Conservation (phyloP, 1,140 invertebrate species). For the Magallana angulata region DNA sequence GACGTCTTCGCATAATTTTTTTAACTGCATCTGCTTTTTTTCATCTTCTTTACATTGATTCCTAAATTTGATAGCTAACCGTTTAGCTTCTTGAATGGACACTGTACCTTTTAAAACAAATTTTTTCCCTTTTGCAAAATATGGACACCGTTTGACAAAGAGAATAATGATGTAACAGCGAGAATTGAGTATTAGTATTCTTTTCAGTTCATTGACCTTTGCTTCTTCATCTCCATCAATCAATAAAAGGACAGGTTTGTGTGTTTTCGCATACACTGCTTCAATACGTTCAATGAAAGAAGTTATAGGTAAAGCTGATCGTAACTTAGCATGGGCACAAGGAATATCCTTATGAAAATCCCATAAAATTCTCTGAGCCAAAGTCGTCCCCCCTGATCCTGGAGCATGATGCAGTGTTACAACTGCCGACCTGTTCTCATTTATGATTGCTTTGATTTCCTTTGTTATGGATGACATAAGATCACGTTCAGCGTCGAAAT, state of each 20-base stretch:
- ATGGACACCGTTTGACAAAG: conserved; percentile 58
- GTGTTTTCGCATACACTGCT: conserved; percentile 54
- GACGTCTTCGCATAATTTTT: conserved; percentile 42
- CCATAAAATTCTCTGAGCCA: conserved; percentile 58
- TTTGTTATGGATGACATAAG: conserved; percentile 42
- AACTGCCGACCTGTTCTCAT: conserved; percentile 47
- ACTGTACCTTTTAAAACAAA: conserved; percentile 51
- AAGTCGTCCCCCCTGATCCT: conserved; percentile 59
- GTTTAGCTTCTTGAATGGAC: conserved; percentile 46
- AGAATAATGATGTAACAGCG: conserved; percentile 53
- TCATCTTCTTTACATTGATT: conserved; percentile 47
- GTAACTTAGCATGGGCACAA: conserved; percentile 52
- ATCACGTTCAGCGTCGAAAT: conserved; percentile 60
- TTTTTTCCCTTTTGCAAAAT: conserved; percentile 17
- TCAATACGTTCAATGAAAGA: conserved; percentile 40
- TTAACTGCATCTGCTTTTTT: conserved; percentile 38
- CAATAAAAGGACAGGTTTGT: conserved; percentile 54
- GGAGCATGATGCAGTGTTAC: conserved; percentile 57
- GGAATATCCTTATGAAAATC: conserved; percentile 52
- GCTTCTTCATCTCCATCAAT: conserved; percentile 67
- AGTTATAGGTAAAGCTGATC: not conserved
- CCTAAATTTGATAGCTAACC: conserved; percentile 50
- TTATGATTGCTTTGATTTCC: conserved; percentile 49
- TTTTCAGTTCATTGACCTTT: conserved; percentile 51
- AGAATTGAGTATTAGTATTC: conserved; percentile 29